Evolutionary conservation across 2,113 vertebrate species (phyloP).

Genomic region (Caranx ignobilis): DNA sequence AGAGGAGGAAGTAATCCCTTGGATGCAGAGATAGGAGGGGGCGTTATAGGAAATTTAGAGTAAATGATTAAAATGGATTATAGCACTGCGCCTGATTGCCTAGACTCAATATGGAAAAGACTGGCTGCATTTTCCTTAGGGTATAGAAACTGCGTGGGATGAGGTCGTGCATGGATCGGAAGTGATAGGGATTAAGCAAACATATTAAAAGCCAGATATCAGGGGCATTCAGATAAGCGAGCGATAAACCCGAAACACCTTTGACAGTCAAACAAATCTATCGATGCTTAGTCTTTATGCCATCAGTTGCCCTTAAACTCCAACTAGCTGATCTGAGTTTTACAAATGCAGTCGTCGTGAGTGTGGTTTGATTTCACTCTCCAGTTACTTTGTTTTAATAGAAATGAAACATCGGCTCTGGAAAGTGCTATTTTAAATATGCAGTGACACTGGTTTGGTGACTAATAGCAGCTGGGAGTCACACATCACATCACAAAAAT

Average conservation of each 20-base stretch:
- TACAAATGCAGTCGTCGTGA: not conserved
- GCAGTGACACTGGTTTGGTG: not conserved
- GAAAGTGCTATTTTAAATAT: conserved; percentile 21
- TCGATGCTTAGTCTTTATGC: conserved; percentile 4
- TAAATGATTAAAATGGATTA: conserved; percentile 72
- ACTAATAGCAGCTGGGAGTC: not conserved
- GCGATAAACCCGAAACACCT: conserved; percentile 18
- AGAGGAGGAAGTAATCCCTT: conserved; percentile 53
- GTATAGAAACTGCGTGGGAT: conserved; percentile 2
- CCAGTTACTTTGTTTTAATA: conserved; percentile 13
- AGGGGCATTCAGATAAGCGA: conserved; percentile 45
- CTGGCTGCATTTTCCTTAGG: conserved; percentile 31
- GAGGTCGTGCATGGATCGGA: conserved; percentile 37
- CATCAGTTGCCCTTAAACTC: not conserved
- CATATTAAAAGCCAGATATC: conserved; percentile 52
- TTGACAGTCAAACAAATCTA: conserved; percentile 32
- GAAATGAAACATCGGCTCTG: conserved; percentile 53
- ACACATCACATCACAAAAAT: not conserved
- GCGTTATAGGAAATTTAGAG: conserved; percentile 55
- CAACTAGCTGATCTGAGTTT: not conserved
- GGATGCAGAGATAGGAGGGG: conserved; percentile 21
- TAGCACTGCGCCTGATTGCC: conserved; percentile 42
- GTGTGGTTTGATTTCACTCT: not conserved
- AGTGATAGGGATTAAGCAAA: conserved; percentile 58
- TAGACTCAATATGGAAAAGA: conserved; percentile 13